These are phyloP conservation scores for Pseudeuparius sepicola DNA, from an alignment of 2,888 invertebrate species.

Conservation along the genomic window DNA sequence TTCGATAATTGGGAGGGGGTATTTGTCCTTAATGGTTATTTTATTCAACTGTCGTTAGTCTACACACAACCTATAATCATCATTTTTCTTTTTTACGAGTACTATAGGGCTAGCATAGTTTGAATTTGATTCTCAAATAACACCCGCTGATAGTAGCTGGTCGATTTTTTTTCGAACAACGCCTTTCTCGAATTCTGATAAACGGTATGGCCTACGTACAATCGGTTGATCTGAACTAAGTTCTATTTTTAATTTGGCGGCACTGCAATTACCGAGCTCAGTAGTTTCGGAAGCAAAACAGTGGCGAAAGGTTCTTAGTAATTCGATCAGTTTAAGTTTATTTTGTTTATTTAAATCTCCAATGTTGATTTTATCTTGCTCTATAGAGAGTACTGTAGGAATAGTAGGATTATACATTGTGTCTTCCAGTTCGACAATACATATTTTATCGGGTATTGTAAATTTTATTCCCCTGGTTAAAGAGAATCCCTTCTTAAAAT, in stretches of 20 bases:
- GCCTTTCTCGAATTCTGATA: slow-evolving; percentile 22
- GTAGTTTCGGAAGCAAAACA: slow-evolving; percentile 17
- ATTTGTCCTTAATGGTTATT: slow-evolving; percentile 27
- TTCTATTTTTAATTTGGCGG: slow-evolving; percentile 23
- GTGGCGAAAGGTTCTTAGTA: slow-evolving; percentile 3
- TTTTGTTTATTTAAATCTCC: slow-evolving; percentile 1
- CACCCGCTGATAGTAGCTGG: slow-evolving; percentile 18
- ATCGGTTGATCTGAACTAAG: slow-evolving; percentile 22
- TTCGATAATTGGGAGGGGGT: slow-evolving; percentile 29
- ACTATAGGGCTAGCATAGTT: slow-evolving; percentile 24
- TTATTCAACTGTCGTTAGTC: slow-evolving; percentile 29
- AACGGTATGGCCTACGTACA: slow-evolving; percentile 25
- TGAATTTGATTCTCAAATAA: slow-evolving; percentile 23
- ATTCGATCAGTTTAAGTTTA: slow-evolving; percentile 4
- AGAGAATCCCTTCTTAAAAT: no score
- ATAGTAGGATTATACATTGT: no score
- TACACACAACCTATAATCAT: slow-evolving; percentile 23
- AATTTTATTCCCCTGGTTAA: no score
- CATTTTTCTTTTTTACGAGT: slow-evolving; percentile 26
- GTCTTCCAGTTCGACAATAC: no score
- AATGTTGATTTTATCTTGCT: slow-evolving; percentile 4
- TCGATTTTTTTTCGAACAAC: slow-evolving; percentile 22
- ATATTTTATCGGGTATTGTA: no score
- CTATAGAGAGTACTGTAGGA: no score
- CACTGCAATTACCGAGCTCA: slow-evolving; percentile 18